These are phyloP conservation scores for Remorina albescens DNA, from an alignment of 2,797 vertebrate species.

Conservation along the genomic window DNA sequence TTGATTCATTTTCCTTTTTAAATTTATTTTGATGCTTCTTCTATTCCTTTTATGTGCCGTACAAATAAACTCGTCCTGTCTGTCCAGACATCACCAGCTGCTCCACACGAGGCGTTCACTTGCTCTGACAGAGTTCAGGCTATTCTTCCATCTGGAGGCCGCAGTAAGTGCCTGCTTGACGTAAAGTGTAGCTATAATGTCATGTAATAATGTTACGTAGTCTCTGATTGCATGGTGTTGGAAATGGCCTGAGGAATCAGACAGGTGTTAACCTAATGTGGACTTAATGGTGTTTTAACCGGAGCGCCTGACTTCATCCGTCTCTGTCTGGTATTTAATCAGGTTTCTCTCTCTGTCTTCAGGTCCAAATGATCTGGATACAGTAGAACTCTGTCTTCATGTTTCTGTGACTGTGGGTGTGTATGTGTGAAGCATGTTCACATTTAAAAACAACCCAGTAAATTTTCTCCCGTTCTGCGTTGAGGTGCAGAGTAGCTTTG, in stretches of 20 bases:
- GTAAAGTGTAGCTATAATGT: conserved; percentile 42
- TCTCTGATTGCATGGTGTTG: conserved; percentile 38
- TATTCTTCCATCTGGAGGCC: conserved; percentile 1
- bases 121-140: conserved; percentile 5
- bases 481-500: too few relatives aligned
- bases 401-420: conserved; percentile 12
- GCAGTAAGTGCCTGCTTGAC: conserved; percentile 30
- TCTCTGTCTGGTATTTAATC: conserved; percentile 31
- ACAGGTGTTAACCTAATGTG: conserved; percentile 58
- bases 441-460: too few relatives aligned
- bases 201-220: conserved; percentile 13
- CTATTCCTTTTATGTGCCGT: too few relatives aligned
- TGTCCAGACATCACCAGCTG: background rate
- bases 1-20: too few relatives aligned
- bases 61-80: too few relatives aligned
- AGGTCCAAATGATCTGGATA: background rate
- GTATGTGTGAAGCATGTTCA: conserved; percentile 11
- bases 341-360: conserved; percentile 10
- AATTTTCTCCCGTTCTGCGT: too few relatives aligned
- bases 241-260: conserved; percentile 46
- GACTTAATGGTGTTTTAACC: conserved; percentile 58
- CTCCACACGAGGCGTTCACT: background rate
- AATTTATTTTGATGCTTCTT: too few relatives aligned
- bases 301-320: conserved; percentile 31
- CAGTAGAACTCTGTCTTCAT: background rate